Percentiles rank a stretch among this genome's conserved stretches.
These are phyloP conservation scores for Copidosoma floridanum DNA, from an alignment of 1,140 invertebrate species.

Conservation along the genomic window DNA sequence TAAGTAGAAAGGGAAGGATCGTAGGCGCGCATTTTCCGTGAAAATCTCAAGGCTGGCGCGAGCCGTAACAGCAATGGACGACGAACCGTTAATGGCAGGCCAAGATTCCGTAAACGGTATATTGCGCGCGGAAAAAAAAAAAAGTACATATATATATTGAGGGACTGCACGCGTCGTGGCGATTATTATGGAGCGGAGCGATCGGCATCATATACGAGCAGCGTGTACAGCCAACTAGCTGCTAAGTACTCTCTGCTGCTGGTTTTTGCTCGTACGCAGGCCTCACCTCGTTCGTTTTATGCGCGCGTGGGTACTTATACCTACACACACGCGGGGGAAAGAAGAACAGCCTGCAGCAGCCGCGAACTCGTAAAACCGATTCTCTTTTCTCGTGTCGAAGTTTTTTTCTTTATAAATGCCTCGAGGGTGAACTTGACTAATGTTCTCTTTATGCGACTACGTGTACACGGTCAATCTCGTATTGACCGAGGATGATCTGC, in stretches of 20 bases:
- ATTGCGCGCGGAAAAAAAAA: slow-evolving; percentile 32
- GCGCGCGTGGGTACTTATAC: no score
- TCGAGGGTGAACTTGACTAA: slow-evolving; percentile 4
- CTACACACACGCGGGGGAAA: no score
- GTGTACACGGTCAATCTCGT: no score
- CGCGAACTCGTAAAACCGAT: slow-evolving; percentile 33
- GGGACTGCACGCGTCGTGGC: slow-evolving; percentile 23
- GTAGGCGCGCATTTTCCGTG: no score
- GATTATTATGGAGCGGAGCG: slow-evolving; percentile 25
- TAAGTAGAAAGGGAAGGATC: no score
- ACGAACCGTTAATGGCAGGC: slow-evolving; percentile 14
- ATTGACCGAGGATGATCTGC: no score
- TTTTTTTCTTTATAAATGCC: slow-evolving; percentile 22
- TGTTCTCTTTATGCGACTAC: neutral
- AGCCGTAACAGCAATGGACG: neutral
- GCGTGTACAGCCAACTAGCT: neutral
- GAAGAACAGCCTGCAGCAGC: no score
- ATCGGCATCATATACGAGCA: slow-evolving; percentile 33
- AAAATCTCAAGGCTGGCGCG: neutral
- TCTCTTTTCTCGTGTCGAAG: slow-evolving; percentile 22
- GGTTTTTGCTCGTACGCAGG: slow-evolving; percentile 35
- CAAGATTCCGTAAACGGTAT: slow-evolving; percentile 55
- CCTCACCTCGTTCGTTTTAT: slow-evolving; percentile 44
- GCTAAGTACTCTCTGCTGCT: slow-evolving; percentile 15
- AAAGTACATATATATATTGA: slow-evolving; percentile 42